A percentile compares a stretch with the other conserved stretches of the same genome.
These are phyloP conservation scores for Drosophila willistoni DNA, from an alignment of 1,140 invertebrate genomes.

Conservation along the genomic window DNA sequence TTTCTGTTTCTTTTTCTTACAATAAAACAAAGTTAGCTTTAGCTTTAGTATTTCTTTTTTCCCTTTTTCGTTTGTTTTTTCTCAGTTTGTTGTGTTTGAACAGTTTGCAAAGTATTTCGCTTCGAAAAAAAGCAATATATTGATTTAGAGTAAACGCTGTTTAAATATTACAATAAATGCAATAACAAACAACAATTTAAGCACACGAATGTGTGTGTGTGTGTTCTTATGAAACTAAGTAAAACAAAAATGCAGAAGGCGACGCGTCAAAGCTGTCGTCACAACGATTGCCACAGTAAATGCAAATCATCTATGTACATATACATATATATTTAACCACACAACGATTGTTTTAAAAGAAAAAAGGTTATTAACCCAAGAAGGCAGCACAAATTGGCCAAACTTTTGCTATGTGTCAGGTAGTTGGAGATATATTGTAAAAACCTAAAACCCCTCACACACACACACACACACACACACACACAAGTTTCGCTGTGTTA, in stretches of 20 bases:
- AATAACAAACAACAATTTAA: background rate
- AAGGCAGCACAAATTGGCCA: background rate
- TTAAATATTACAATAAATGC: constrained; percentile 6
- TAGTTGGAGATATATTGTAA: background rate
- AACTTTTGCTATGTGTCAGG: constrained; percentile 2
- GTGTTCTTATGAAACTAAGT: constrained; percentile 6
- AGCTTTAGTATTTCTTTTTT: background rate
- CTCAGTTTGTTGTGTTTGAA: background rate
- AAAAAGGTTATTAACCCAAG: constrained; percentile 11
- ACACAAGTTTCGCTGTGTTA: background rate
- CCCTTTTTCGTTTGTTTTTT: background rate
- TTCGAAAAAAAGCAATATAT: background rate
- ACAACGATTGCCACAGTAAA: constrained; percentile 7
- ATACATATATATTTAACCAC: constrained; percentile 1
- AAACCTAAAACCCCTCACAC: constrained; percentile 1
- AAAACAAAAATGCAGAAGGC: background rate
- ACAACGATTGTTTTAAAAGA: constrained; percentile 3
- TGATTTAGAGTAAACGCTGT: constrained; percentile 12
- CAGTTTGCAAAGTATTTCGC: background rate
- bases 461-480: background rate
- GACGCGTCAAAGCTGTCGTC: background rate
- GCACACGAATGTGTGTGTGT: background rate
- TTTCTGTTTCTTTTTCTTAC: too few relatives aligned
- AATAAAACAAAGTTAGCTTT: background rate
- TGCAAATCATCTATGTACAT: background rate